These are phyloP conservation scores for Tholera decimalis DNA, from an alignment of 2,888 invertebrate species.

Conservation along the genomic window DNA sequence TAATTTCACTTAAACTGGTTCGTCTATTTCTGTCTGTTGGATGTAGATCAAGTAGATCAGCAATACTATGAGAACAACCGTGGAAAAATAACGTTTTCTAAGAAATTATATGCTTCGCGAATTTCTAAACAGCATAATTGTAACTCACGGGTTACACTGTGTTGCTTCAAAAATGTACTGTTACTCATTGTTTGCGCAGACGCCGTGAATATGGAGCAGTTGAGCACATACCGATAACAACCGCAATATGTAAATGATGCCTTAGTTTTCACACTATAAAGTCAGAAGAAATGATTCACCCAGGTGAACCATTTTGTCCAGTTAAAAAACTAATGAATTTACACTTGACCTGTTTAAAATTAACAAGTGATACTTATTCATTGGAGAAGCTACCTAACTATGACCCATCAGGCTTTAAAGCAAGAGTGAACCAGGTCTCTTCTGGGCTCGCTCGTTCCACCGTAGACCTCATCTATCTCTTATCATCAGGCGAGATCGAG, in stretches of 20 bases:
- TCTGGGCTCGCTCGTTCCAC: no score
- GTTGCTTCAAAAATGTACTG: constrained; percentile 49
- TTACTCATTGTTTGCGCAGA: constrained; percentile 64
- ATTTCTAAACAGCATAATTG: constrained; percentile 35
- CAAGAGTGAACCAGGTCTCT: no score
- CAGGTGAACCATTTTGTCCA: neutral
- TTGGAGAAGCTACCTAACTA: no score
- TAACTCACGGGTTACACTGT: constrained; percentile 19
- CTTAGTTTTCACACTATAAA: neutral
- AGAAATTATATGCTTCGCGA: constrained; percentile 17
- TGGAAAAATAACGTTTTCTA: constrained; percentile 14
- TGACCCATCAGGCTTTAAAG: no score
- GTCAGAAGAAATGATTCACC: neutral
- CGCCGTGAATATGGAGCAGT: constrained; percentile 57
- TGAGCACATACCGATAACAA: constrained; percentile 39
- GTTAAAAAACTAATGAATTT: neutral
- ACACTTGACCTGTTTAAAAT: neutral
- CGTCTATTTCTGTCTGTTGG: neutral
- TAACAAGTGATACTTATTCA: neutral
- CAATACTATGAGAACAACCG: constrained; percentile 7
- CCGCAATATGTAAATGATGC: constrained; percentile 16
- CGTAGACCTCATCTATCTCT: no score
- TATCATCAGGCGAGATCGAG: no score
- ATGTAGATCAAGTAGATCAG: neutral
- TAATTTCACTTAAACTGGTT: neutral